Evolutionary conservation across 2,888 invertebrate genomes (phyloP), one percentile per base, ranked within the genome.

Genomic region (Imbricaverruca yamaguchii): DNA sequence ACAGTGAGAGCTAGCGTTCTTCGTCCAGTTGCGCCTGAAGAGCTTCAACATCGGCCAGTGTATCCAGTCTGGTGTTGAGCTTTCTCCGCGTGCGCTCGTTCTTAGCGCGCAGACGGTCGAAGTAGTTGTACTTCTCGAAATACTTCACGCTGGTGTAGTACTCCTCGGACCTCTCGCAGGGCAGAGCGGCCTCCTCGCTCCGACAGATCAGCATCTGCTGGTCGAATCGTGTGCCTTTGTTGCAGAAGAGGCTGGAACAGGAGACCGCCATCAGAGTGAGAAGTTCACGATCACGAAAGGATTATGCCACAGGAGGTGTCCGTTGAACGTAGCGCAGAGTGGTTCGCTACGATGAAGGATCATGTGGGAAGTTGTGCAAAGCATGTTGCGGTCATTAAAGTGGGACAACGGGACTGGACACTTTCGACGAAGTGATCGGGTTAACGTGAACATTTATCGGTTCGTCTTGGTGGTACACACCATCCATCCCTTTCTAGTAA

Each of bases 61-160:
- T 78, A 9, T 78, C 78, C 0, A 78, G 57, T 12, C 78, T n/a
- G 56, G 9, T 74, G 15, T 4, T 7, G 74, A 74, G 39, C 74
- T 18, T 15, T 13, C 39, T 8, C 7, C 53, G 56, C 15, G 9
- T 3, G 9, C 21, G n/a, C 23, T 56, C 78, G 57, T 78, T 25
- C 15, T 57, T 15, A 6, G n/a, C 56, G 23, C 78, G 56, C 23
- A 55, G 4, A 12, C 57, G n/a, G 56, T 78, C 78, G 78, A 78
- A 78, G 57, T 57, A 57, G 78, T 78, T 55, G 78, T 57, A 78
- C 57, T 78, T 78, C 78, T 78, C 56, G 78, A 78, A 78, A 23
- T 55, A 78, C 23, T 78, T 78, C 57, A 78, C 57, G n/a, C 23
- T 23, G 23, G 78, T 11, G 57, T 78, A 78, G 57, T 78, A 78